phyloP scores from a whole-genome alignment of 2,113 vertebrate genomes.

The Zosterops lateralis region DNA sequence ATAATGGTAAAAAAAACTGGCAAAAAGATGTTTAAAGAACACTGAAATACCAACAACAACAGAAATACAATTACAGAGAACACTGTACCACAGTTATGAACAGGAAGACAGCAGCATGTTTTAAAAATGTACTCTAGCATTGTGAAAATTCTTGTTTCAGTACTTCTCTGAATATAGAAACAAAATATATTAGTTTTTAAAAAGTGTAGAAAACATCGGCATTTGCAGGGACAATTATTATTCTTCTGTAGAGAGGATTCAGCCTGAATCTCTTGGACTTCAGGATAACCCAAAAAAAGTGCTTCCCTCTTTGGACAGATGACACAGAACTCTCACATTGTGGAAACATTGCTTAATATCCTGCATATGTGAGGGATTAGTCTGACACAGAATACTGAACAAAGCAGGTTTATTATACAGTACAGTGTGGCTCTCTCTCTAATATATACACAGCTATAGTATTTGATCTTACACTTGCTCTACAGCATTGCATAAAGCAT shows the following conservation, averaged over 20 bases:
- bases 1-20: not conserved
- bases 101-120: not conserved
- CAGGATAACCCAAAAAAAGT: not conserved
- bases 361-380: not conserved
- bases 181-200: accelerated
- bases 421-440: not conserved
- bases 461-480: not conserved
- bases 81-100: not conserved
- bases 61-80: not conserved
- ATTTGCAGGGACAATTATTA: not conserved
- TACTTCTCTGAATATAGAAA: not conserved
- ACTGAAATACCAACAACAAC: not conserved
- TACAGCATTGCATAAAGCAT: not conserved
- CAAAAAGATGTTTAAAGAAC: not conserved
- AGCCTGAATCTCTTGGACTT: not conserved
- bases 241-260: not conserved
- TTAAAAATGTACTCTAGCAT: not conserved
- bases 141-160: not conserved
- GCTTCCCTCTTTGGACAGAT: not conserved
- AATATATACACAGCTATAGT: not conserved
- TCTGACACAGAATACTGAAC: not conserved
- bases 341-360: not conserved
- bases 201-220: not conserved
- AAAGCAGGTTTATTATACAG: not conserved
- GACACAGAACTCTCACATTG: not conserved